Evolutionary conservation across 2,113 vertebrate species (phyloP).

Genomic region (Dasyurus viverrinus): DNA sequence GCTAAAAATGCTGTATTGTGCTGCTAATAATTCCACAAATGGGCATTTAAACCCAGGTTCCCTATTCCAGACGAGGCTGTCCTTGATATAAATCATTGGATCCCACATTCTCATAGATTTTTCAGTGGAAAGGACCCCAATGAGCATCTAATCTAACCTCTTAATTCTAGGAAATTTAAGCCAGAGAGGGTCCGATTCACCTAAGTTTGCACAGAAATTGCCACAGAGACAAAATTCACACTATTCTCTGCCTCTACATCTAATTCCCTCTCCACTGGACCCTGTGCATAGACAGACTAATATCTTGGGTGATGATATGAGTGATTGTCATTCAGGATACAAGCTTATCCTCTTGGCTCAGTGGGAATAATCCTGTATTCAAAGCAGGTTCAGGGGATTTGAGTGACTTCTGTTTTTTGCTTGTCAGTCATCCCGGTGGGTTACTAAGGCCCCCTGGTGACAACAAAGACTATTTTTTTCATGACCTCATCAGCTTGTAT

Average conservation of each 20-base stretch:
- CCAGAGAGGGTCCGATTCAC: neutral
- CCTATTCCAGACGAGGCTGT: neutral
- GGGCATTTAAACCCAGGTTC: neutral
- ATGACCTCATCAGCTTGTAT: slow-evolving; percentile 51
- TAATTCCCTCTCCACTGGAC: neutral
- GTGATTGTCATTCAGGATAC: neutral
- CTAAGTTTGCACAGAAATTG: neutral
- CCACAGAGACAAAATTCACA: neutral
- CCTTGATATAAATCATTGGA: neutral
- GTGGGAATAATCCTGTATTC: neutral
- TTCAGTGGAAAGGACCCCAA: neutral
- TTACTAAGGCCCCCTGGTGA: slow-evolving; percentile 42
- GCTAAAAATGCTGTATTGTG: neutral
- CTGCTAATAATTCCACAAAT: neutral
- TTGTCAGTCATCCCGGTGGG: neutral
- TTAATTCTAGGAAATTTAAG: neutral
- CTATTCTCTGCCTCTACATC: neutral
- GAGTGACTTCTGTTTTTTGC: neutral
- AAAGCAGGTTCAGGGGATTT: neutral
- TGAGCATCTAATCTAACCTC: neutral
- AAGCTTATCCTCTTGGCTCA: neutral
- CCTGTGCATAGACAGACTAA: neutral
- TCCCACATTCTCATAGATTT: neutral
- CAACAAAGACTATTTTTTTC: slow-evolving; percentile 59
- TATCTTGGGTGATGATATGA: neutral